A percentile compares a stretch with the other conserved stretches of the same genome.
These are phyloP conservation scores for Luperina nickerlii DNA, from an alignment of 2,888 invertebrate species.

Conservation along the genomic window DNA sequence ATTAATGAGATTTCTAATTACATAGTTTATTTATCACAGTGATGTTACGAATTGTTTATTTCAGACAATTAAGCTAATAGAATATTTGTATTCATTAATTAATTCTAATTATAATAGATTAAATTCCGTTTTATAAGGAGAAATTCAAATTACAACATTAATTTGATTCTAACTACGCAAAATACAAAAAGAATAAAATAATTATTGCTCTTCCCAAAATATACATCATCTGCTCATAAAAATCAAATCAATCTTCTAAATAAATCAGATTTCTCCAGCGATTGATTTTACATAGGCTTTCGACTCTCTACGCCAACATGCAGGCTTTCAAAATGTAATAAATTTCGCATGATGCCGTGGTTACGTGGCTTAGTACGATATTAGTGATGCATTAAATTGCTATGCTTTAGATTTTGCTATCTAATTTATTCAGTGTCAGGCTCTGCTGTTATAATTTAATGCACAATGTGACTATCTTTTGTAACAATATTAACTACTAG, in stretches of 20 bases:
- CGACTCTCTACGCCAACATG: constrained; percentile 10
- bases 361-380: constrained; percentile 37
- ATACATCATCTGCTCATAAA: constrained; percentile 14
- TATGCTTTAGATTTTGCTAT: constrained; percentile 38
- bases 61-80: background rate
- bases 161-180: background rate
- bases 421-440: constrained; percentile 50
- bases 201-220: background rate
- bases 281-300: constrained; percentile 39
- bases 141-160: background rate
- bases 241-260: constrained; percentile 34
- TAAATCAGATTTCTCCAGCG: constrained; percentile 31
- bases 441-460: constrained; percentile 42
- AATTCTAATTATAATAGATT: background rate
- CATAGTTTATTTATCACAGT: constrained; percentile 1
- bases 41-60: background rate
- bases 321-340: constrained; percentile 39
- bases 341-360: constrained; percentile 36
- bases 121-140: background rate
- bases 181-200: background rate
- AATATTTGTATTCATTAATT: background rate
- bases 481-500: constrained; percentile 14
- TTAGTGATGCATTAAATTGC: constrained; percentile 55
- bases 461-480: constrained; percentile 19
- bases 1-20: constrained; percentile 10